Evolutionary conservation across 2,888 invertebrate species (phyloP).

Genomic region (Agrotis segetum): DNA sequence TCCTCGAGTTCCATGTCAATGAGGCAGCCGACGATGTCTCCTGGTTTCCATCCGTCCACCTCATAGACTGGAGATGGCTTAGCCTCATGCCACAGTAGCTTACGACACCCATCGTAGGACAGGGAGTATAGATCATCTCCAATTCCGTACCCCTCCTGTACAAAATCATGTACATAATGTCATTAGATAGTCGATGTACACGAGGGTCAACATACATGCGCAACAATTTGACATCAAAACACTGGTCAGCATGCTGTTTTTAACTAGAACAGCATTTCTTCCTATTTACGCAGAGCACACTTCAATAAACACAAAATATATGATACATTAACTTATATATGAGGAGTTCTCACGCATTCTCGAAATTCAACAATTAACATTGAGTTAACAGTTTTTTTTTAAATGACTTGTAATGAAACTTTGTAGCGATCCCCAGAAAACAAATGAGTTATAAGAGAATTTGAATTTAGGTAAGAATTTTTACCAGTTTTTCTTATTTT

Average conservation of each 20-base stretch:
- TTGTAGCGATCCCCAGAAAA: no score
- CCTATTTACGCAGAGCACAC: neutral
- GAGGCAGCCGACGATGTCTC: conserved; percentile 96
- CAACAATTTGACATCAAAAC: neutral
- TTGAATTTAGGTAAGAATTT: no score
- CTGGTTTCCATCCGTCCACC: conserved; percentile 94
- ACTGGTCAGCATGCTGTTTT: conserved; percentile 39
- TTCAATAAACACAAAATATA: neutral
- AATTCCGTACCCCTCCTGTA: conserved; percentile 98
- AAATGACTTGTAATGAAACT: no score
- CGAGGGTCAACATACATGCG: neutral
- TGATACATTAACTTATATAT: no score
- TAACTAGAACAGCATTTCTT: conserved; percentile 2
- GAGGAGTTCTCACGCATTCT: no score
- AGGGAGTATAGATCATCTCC: conserved; percentile 97
- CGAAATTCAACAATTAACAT: no score
- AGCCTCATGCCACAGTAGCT: conserved; percentile 97
- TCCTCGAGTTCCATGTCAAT: conserved; percentile 94
- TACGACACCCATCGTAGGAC: conserved; percentile 98
- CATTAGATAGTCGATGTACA: neutral
- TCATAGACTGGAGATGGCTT: conserved; percentile 91
- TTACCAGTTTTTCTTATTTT: no score
- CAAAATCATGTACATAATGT: conserved; percentile 19
- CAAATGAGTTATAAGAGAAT: no score
- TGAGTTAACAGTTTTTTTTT: no score